A percentile compares a stretch with the other conserved stretches of the same genome.
Evolutionary conservation across 2,113 vertebrate genomes (phyloP).

Genomic region (Psilopogon haemacephalus): DNA sequence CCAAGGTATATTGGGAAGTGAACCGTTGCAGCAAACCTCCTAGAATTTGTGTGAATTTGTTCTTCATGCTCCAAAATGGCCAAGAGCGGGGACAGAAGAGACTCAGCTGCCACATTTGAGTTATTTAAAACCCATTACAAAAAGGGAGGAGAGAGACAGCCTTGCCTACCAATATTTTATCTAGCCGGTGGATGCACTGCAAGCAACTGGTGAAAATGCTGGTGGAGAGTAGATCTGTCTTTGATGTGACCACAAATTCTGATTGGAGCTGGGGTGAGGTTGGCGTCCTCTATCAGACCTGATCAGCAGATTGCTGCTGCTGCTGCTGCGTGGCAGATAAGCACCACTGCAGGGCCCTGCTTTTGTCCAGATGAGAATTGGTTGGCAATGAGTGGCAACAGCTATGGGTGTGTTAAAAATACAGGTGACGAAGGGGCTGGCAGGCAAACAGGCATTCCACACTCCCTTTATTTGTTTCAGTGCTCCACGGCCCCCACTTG

Average conservation of each 20-base stretch:
- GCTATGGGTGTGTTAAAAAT: background rate
- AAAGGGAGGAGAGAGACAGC: background rate
- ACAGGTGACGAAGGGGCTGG: background rate
- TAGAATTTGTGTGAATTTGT: background rate
- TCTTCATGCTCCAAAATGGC: background rate
- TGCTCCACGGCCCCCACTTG: background rate
- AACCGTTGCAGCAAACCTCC: background rate
- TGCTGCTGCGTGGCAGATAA: background rate
- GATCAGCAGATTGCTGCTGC: background rate
- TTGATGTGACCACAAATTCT: accelerated
- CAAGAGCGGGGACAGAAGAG: background rate
- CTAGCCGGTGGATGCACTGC: background rate
- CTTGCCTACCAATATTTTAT: accelerated
- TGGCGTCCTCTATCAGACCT: background rate
- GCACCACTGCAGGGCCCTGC: accelerated
- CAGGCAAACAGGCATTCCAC: background rate
- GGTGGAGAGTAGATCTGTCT: background rate
- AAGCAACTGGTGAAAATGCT: background rate
- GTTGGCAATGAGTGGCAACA: background rate
- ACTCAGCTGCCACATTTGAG: background rate
- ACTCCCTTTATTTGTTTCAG: background rate
- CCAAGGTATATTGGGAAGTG: background rate
- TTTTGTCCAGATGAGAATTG: background rate
- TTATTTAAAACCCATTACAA: background rate
- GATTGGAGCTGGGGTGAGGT: background rate